phyloP scores from a whole-genome alignment of 2,888 invertebrate genomes.

The Ryuthela nishihirai region DNA sequence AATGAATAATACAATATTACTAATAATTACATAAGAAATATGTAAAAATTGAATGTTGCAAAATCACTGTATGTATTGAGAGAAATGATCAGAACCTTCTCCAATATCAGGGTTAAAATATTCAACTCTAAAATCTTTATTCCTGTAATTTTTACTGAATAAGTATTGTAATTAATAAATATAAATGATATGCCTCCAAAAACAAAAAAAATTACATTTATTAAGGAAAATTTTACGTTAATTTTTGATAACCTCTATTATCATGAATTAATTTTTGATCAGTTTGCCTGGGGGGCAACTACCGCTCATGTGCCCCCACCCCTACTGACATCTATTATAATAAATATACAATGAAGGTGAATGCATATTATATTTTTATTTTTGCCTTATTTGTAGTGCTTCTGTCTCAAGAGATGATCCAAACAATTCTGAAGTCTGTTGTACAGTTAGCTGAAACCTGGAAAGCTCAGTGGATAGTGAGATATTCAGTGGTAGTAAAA shows the following conservation, averaged over 20 bases:
- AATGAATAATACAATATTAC: too few species aligned
- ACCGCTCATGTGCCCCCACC: background rate
- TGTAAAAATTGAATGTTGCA: too few species aligned
- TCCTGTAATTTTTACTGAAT: too few species aligned
- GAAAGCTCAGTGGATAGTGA: constrained; percentile 66
- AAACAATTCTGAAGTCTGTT: constrained; percentile 45
- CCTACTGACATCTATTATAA: background rate
- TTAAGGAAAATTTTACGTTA: too few species aligned
- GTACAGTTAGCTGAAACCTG: constrained; percentile 59
- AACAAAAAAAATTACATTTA: too few species aligned
- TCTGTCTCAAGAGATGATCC: constrained; percentile 50
- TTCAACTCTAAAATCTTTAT: too few species aligned
- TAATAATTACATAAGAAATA: too few species aligned
- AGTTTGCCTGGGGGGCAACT: background rate
- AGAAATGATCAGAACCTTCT: too few species aligned
- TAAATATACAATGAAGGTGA: background rate
- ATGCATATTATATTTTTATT: background rate
- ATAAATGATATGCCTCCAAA: too few species aligned
- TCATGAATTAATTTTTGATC: background rate
- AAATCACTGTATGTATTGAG: too few species aligned
- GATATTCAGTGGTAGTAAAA: constrained; percentile 85
- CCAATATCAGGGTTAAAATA: too few species aligned
- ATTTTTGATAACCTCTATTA: background rate
- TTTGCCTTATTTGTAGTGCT: constrained; percentile 53
- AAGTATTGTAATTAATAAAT: too few species aligned